Base-by-base conservation (phyloP, 2,888 invertebrate genomes). In the Eupsilia transversa region DNA sequence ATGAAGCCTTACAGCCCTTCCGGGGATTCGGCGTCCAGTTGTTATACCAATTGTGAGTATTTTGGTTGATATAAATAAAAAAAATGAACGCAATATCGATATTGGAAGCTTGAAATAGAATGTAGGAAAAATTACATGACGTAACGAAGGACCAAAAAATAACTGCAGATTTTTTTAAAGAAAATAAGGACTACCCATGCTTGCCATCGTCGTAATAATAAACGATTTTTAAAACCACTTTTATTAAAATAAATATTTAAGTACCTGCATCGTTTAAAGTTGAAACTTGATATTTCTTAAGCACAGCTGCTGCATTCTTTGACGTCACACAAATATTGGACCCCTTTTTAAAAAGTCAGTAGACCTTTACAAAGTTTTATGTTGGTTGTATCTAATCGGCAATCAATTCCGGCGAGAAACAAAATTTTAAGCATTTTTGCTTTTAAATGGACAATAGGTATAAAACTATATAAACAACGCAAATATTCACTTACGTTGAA, bases 1-100 rank as follows among this genome's bases (percentile, higher is more conserved):
- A 96, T 96, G 96, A 96, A 96, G 86, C 96, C 96, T 2, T 96
- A 95, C 91, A 96, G 96, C 70, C 96, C 96, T 57, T 95, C 96
- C 38, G 96, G 93, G 20, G 96, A 96, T 60, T 96, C 96, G 0
- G 95, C 94, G 1, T 96, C 96, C 33, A 96, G 96, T 84, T 95
- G 95, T 82, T 96, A 95, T 73, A 95, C 96, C 41, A 95, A 96
- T 82, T 94, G 96, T 96, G 80, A 94, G 96, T 93, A 75, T 43
- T 54, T 71, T 66, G 78, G 38, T 63, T 33, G 33, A 52, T 49
- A 14, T 56, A 35, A 20, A 49, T 54, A 70, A 27, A 61, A 10
- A 43, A 72, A 67, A 60, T 75, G 52, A 20, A 33, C 38, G 38
- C 20, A 75, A 60, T 76, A 17, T 46, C 33, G 23, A 54, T 61